Conservation (phyloP, 1,140 invertebrate species). For the Caenorhabditis tropicalis region DNA sequence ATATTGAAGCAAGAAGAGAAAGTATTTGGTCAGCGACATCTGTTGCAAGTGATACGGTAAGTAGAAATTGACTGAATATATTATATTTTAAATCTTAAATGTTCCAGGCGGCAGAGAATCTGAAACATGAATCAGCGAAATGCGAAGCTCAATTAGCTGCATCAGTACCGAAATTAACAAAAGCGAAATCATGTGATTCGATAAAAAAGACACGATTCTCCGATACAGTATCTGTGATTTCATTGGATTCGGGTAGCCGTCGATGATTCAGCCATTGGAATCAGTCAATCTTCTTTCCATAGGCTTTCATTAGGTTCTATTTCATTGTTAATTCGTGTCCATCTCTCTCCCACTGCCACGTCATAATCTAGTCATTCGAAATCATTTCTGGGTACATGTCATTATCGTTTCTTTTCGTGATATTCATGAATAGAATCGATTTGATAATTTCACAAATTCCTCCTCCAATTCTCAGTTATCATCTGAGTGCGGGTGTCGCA, state of each 20-base stretch:
- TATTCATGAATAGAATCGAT: background rate
- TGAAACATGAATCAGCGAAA: constrained; percentile 24
- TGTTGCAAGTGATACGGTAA: constrained; percentile 37
- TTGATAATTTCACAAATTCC: background rate
- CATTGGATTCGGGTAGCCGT: constrained; percentile 7
- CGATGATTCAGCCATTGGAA: constrained; percentile 2
- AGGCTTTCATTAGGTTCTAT: constrained; percentile 10
- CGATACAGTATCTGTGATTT: constrained; percentile 51
- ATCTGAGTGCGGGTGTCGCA: constrained; percentile 9
- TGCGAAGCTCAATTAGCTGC: background rate
- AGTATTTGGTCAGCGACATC: constrained; percentile 48
- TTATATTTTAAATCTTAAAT: background rate
- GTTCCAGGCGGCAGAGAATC: background rate
- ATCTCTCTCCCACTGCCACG: constrained; percentile 10
- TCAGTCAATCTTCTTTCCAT: background rate
- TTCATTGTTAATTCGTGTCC: background rate
- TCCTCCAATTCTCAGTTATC: background rate
- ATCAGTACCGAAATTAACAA: background rate
- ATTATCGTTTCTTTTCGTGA: background rate
- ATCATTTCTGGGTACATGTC: constrained; percentile 32
- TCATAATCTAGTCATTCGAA: constrained; percentile 32
- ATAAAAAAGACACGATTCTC: constrained; percentile 53
- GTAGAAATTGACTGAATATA: background rate
- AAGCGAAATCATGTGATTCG: constrained; percentile 41
- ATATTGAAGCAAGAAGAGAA: constrained; percentile 52